Evolutionary conservation across 2,797 vertebrate genomes (phyloP), one percentile per base, ranked within the genome.

Genomic region (Selene dorsalis): DNA sequence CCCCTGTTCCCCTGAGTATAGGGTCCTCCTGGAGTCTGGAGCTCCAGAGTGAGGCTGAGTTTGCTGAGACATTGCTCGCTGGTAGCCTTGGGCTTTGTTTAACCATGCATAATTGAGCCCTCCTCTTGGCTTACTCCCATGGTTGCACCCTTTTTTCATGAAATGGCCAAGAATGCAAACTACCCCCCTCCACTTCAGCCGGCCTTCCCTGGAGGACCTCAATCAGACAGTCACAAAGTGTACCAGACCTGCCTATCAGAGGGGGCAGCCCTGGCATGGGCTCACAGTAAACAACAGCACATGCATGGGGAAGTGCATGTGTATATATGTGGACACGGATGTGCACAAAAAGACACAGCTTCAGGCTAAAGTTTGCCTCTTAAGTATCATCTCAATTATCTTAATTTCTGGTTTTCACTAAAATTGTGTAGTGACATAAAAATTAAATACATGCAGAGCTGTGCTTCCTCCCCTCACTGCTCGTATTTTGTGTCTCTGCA

Each of bases 131-230:
- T 94, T 88, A 92, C 92, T 93, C 92, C 93, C 92, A 94, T 93
- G 93, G 92, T 94, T 94, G 92, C 93, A 94, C 93, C 93, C 93
- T 92, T 93, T 92, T 94, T 93, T 95, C 93, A 93, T 93, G 89
- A 93, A 94, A 94, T 93, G 93, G 90, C 92, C 90, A 96, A 94
- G 94, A 96, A 96, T 96, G 94, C 92, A 92, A 91, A 85, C 89
- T 87, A 89, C 92, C 91, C 92, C 91, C 93, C 87, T 89, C 85
- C 91, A 91, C 92, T 93, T 93, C 90, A 93, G 86, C 82, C 81
- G 75, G 88, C 88, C 89, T 93, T 94, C 91, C 91, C 89, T 86
- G 80, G 94, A 93, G 93, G 93, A 94, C 93, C 90, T 91, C 84
- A 93, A 91, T 95, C 91, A 87, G 92, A 94, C 94, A 89, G 93